These are phyloP conservation scores for Diarsia mendica DNA, from an alignment of 2,888 invertebrate species.

Conservation along the genomic window DNA sequence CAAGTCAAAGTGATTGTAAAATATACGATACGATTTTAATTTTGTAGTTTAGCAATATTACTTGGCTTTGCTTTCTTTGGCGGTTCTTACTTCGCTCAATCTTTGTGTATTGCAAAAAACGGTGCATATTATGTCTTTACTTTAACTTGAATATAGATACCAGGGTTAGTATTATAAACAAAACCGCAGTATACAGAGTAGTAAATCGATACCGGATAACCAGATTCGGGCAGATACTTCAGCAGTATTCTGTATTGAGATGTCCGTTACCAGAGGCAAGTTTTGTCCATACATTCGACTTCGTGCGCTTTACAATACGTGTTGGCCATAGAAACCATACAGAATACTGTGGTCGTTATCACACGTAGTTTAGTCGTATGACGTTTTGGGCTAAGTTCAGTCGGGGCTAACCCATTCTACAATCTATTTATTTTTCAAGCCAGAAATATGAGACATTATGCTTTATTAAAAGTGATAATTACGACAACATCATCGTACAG, in stretches of 20 bases:
- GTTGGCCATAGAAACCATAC: not conserved
- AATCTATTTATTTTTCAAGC: not conserved
- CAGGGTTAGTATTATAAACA: not conserved
- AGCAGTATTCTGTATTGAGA: not conserved
- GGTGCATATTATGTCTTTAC: no score
- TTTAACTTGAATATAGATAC: no score
- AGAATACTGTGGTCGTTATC: not conserved
- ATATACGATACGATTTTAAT: no score
- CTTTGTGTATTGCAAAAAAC: no score
- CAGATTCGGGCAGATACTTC: not conserved
- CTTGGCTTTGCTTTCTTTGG: no score
- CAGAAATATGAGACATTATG: not conserved
- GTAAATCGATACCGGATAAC: not conserved
- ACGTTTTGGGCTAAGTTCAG: not conserved
- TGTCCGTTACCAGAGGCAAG: not conserved
- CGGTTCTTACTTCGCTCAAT: no score
- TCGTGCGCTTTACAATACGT: not conserved
- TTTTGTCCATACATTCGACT: not conserved
- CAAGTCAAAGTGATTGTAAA: no score
- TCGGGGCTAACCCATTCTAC: not conserved
- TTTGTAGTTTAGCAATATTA: no score
- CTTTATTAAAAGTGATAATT: not conserved
- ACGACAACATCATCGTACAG: not conserved
- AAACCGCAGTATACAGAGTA: not conserved
- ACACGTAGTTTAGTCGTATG: not conserved